phyloP scores from a whole-genome alignment of 2,797 vertebrate genomes.

The Gymnodraco acuticeps region DNA sequence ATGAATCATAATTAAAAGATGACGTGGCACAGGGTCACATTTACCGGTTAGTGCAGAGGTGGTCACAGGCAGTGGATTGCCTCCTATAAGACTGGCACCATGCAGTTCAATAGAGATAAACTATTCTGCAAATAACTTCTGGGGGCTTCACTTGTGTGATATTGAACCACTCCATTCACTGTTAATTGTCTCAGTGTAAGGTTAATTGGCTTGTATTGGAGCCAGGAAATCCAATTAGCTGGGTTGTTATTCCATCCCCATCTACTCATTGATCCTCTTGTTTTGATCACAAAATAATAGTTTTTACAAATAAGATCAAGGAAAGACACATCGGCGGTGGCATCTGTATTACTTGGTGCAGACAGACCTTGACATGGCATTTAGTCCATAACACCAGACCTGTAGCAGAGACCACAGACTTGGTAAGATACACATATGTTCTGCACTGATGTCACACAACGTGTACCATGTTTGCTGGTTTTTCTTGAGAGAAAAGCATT shows the following conservation, averaged over 20 bases:
- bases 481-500: neutral
- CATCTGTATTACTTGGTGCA: slow-evolving; percentile 25
- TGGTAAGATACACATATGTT: neutral
- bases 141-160: slow-evolving; percentile 69
- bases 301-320: slow-evolving; percentile 69
- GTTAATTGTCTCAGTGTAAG: slow-evolving; percentile 83
- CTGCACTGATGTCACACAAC: neutral
- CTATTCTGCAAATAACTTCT: slow-evolving; percentile 71
- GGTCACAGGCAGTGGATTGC: slow-evolving; percentile 41
- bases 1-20: slow-evolving; percentile 80
- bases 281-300: slow-evolving; percentile 77
- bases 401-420: slow-evolving; percentile 26
- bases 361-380: slow-evolving; percentile 3
- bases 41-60: slow-evolving; percentile 48
- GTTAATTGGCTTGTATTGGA: slow-evolving; percentile 84
- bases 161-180: slow-evolving; percentile 80
- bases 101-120: slow-evolving; percentile 73
- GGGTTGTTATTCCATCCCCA: slow-evolving; percentile 73
- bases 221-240: slow-evolving; percentile 80
- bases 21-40: slow-evolving; percentile 61
- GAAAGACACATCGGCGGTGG: slow-evolving; percentile 33
- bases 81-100: slow-evolving; percentile 47
- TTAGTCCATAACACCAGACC: slow-evolving; percentile 30
- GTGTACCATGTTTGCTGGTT: neutral
- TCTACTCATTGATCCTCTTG: slow-evolving; percentile 74